phyloP scores from a whole-genome alignment of 1,140 invertebrate genomes.

The Zelostemma sp. region DNA sequence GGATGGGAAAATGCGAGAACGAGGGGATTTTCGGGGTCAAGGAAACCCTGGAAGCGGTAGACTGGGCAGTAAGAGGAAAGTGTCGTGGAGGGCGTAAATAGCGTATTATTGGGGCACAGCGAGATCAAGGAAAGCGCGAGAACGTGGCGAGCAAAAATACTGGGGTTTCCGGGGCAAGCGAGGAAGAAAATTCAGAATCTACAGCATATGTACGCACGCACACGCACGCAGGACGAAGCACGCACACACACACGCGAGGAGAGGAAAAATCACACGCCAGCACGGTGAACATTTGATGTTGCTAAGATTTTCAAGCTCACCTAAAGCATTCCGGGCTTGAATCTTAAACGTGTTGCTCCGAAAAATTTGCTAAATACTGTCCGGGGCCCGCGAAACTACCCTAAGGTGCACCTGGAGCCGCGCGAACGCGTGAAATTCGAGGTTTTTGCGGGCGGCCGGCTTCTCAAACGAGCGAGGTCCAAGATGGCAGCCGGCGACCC shows the following conservation, averaged over 20 bases:
- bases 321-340: slow-evolving; percentile 65
- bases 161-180: slow-evolving; percentile 1
- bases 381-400: slow-evolving; percentile 42
- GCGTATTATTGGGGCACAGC: not conserved
- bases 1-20: not conserved
- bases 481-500: slow-evolving; percentile 69
- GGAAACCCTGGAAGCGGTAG: not conserved
- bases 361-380: slow-evolving; percentile 41
- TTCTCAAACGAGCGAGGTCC: slow-evolving; percentile 66
- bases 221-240: slow-evolving; percentile 46
- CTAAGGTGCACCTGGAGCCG: slow-evolving; percentile 51
- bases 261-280: slow-evolving; percentile 60
- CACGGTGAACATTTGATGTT: slow-evolving; percentile 47
- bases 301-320: slow-evolving; percentile 56
- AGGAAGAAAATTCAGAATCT: slow-evolving; percentile 5
- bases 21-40: too few relatives aligned
- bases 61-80: not conserved
- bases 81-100: slow-evolving; percentile 3
- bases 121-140: not conserved
- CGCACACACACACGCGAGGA: slow-evolving; percentile 54
- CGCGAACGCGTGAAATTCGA: slow-evolving; percentile 59
- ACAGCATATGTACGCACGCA: slow-evolving; percentile 33
- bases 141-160: not conserved
- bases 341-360: slow-evolving; percentile 53
- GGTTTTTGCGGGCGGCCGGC: slow-evolving; percentile 67